A percentile compares a stretch with the other conserved stretches of the same genome.
phyloP scores from a whole-genome alignment of 2,797 vertebrate genomes.

The Prunella strophiata region DNA sequence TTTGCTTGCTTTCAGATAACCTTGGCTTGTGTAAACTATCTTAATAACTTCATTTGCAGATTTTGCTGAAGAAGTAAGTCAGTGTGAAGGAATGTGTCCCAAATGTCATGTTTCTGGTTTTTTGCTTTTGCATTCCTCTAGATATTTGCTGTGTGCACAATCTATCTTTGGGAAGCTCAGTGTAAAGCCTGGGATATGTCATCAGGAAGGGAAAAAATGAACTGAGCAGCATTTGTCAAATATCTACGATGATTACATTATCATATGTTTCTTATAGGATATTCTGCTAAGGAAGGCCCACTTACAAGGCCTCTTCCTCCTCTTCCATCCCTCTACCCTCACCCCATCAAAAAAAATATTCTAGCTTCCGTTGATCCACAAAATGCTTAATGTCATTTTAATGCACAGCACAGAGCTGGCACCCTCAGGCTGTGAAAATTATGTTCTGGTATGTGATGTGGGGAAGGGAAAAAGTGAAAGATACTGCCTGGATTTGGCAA shows the following conservation, averaged over 20 bases:
- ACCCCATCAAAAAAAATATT: slow-evolving; percentile 53
- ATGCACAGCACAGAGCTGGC: slow-evolving; percentile 45
- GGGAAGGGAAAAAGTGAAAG: slow-evolving; percentile 58
- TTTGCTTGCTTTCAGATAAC: slow-evolving; percentile 9
- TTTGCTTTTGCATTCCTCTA: slow-evolving; percentile 41
- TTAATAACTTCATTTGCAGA: slow-evolving; percentile 36
- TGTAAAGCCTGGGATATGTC: slow-evolving; percentile 61
- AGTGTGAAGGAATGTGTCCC: slow-evolving; percentile 8
- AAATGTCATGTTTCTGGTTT: slow-evolving; percentile 9
- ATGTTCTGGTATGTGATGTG: slow-evolving; percentile 55
- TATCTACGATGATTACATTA: slow-evolving; percentile 65
- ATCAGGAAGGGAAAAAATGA: slow-evolving; percentile 59
- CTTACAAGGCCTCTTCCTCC: slow-evolving; percentile 6
- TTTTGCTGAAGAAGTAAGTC: slow-evolving; percentile 20
- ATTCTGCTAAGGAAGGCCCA: slow-evolving; percentile 28
- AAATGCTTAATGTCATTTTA: slow-evolving; percentile 57
- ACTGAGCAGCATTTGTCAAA: slow-evolving; percentile 58
- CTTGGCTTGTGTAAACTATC: background rate
- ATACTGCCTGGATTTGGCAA: slow-evolving; percentile 60
- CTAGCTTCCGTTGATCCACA: slow-evolving; percentile 50
- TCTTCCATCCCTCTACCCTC: slow-evolving; percentile 28
- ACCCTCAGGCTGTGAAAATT: slow-evolving; percentile 51
- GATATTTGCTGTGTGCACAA: slow-evolving; percentile 31
- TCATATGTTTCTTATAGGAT: slow-evolving; percentile 53
- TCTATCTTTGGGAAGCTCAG: slow-evolving; percentile 35